Evolutionary conservation across 1,140 invertebrate species (phyloP), one percentile per base, ranked within the genome.

Genomic region (Eupristina koningsbergeri): DNA sequence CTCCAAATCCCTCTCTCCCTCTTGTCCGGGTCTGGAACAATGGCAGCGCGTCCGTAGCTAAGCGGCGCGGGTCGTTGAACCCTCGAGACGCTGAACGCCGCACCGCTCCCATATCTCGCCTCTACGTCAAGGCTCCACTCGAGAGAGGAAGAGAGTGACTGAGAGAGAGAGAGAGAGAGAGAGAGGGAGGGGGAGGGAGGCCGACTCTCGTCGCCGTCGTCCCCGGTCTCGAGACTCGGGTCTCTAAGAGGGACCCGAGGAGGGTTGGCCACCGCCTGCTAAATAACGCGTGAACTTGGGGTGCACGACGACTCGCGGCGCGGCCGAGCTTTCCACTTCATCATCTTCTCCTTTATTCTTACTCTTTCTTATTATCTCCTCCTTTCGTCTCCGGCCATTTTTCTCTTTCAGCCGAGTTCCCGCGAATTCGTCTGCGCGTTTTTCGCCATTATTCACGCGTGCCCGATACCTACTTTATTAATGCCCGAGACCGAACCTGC

Each of bases 101-200:
- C 71, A 67, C 80, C 80, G 80, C 82, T 83, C 81, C 81, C 81
- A 83, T 75, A 83, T 83, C 61, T 77, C 58, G 69, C 53, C 67
- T 74, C 36, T 58, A 76, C 50, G 74, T 76, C 58, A 78, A 64
- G 61, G 76, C 76, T 69, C n/a, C 26, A 7, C 31, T 75, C 73
- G 50, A 2, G 26, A 26, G 22, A 1, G 11, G 31, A 3, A n/a
- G n/a, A n/a, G n/a, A n/a, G n/a, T n/a, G n/a, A n/a, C n/a, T n/a
- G n/a, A n/a, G n/a, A n/a, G n/a, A n/a, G n/a, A n/a, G n/a, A n/a
- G n/a, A n/a, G n/a, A n/a, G n/a, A n/a, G n/a, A n/a, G n/a, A n/a
- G n/a, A n/a, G n/a, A n/a, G n/a, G n/a, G n/a, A n/a, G n/a, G n/a
- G n/a, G n/a, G n/a, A n/a, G n/a, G n/a, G n/a, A n/a, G n/a, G n/a